Conservation (phyloP, 2,888 invertebrate genomes). For the Cephus nigrinus region DNA sequence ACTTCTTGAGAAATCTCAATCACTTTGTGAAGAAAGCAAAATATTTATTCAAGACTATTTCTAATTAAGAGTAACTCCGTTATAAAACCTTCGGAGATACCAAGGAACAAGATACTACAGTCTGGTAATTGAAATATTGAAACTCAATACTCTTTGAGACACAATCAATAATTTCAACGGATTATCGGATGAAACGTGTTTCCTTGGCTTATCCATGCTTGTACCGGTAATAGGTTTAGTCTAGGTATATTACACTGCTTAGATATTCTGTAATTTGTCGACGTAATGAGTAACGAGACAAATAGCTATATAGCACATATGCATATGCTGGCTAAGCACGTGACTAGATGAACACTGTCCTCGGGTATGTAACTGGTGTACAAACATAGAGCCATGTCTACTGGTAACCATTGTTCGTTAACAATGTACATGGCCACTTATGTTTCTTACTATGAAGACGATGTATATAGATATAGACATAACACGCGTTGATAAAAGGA, state of each 20-base stretch:
- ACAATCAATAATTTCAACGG: background rate
- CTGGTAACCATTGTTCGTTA: background rate
- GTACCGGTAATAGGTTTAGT: background rate
- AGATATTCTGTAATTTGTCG: background rate
- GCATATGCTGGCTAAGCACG: background rate
- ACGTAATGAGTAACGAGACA: background rate
- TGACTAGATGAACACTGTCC: background rate
- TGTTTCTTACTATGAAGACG: background rate
- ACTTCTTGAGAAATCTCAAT: background rate
- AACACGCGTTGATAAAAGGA: background rate
- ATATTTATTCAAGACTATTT: background rate
- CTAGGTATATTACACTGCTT: background rate
- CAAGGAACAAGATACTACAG: background rate
- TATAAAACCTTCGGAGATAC: background rate
- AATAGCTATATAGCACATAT: background rate
- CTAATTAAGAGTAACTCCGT: background rate
- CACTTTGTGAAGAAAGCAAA: background rate
- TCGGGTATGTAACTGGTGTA: background rate
- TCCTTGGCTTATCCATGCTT: background rate
- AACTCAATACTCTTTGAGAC: background rate
- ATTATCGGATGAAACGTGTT: background rate
- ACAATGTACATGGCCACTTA: background rate
- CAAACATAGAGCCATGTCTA: background rate
- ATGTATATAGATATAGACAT: background rate
- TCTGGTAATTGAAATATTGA: background rate